Base-by-base conservation (phyloP, 30 jellyfish, hydroid and myxozoan species). In the Aurelia aurita complex sp. Pacific region DNA sequence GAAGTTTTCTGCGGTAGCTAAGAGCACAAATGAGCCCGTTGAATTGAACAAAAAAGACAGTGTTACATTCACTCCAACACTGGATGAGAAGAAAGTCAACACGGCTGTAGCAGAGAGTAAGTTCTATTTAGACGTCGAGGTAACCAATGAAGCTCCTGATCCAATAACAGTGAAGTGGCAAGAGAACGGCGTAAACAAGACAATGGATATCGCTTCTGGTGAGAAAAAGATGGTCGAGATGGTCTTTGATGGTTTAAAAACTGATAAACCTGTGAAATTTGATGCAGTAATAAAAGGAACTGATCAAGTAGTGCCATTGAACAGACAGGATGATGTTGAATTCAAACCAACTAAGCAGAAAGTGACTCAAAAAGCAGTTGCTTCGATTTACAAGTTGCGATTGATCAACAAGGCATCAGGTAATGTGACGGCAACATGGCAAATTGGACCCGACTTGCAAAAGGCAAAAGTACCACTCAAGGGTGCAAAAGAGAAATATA, bases 151-250 rank as follows among this genome's bases (percentile, higher is more conserved):
- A 64, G 85, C 75, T 2, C 69, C 68, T n/a, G 85, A 60, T 12
- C 55, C 60, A n/a, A 82, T 82, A 2, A 69, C 29, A n/a, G 64
- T 82, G 43, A 71, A n/a, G 15, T 82, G 92, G 92, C 40, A 59
- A 32, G 63, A 32, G 14, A 53, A 62, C 10, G 80, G 73, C 19
- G 33, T 16, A 8, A 60, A 54, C 29, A 57, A 36, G 40, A 43
- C 63, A 2, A 55, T n/a, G 10, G 85, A 69, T 14, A 51, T 82
- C 40, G 33, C 69, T 17, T 65, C 82, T 16, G 77, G 82, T 1
- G 29, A 60, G 13, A 62, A 72, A 42, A 33, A 55, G 55, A 13
- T 32, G 34, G 69, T 67, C 11, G 72, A 66, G 4, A 72, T 82
- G 7, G 61, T 36, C 10, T 7, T 65, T 16, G 43, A 23, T 42